These are phyloP conservation scores for Hyperoodon ampullatus DNA, from an alignment of 2,113 vertebrate species.

Conservation along the genomic window DNA sequence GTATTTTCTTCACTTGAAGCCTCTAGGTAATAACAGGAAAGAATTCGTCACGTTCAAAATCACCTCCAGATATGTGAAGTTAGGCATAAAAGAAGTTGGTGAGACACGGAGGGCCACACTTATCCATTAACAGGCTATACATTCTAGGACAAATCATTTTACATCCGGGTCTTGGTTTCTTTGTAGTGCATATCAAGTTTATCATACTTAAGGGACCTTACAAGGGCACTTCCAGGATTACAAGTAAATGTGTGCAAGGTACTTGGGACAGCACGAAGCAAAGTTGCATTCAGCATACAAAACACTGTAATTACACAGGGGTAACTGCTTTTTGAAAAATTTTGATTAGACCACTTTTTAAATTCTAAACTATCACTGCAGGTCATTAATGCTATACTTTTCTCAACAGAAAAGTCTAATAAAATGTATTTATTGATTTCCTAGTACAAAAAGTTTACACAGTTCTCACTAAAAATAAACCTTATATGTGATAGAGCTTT, in stretches of 20 bases:
- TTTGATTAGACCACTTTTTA: background rate
- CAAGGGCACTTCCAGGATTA: conserved; percentile 34
- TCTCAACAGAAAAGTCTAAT: conserved; percentile 18
- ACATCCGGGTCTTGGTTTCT: background rate
- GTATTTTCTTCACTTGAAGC: background rate
- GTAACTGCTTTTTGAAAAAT: background rate
- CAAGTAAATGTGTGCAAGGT: conserved; percentile 44
- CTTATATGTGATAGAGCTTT: background rate
- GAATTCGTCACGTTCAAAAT: background rate
- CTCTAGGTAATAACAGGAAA: background rate
- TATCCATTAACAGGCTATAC: background rate
- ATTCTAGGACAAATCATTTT: conserved; percentile 14
- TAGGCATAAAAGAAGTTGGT: conserved; percentile 2
- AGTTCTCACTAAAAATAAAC: background rate
- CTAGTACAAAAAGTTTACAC: background rate
- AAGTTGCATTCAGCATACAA: conserved; percentile 29
- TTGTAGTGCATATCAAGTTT: background rate
- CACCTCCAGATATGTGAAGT: background rate
- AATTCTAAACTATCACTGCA: conserved; percentile 11
- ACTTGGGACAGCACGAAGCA: background rate
- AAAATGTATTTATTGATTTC: conserved; percentile 4
- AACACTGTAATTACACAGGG: background rate
- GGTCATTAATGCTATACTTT: background rate
- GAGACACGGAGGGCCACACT: background rate
- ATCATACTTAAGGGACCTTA: conserved; percentile 46